A percentile compares a stretch with the other conserved stretches of the same genome.
These are phyloP conservation scores for Heterocephalus glaber DNA, from an alignment of 2,113 vertebrate species.

Conservation along the genomic window DNA sequence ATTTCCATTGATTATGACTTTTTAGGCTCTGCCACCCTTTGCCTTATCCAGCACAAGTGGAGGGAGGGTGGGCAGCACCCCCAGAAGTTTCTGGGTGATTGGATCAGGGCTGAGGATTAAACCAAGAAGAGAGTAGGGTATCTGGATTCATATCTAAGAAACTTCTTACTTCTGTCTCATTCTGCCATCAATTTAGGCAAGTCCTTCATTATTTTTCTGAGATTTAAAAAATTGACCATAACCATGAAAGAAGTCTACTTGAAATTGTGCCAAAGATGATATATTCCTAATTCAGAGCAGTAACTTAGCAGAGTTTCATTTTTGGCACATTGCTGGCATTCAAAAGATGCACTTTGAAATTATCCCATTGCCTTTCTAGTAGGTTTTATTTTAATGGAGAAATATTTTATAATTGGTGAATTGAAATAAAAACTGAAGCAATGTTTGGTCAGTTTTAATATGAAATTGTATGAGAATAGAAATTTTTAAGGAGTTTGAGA, in stretches of 20 bases:
- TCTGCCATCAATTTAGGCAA: background rate
- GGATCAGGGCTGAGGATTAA: background rate
- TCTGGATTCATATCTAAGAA: background rate
- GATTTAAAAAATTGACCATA: background rate
- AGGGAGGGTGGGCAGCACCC: accelerated
- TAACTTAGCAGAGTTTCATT: background rate
- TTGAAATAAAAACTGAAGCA: background rate
- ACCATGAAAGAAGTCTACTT: background rate
- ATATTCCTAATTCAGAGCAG: background rate
- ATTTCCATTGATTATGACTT: background rate
- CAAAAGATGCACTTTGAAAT: background rate
- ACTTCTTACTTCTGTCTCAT: background rate
- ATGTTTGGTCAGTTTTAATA: background rate
- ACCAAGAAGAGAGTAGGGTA: background rate
- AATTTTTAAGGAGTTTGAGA: background rate
- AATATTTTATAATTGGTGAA: background rate
- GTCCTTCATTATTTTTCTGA: background rate
- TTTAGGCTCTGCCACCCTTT: background rate
- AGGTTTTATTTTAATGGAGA: background rate
- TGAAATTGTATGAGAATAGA: background rate
- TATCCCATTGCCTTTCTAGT: background rate
- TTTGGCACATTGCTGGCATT: background rate
- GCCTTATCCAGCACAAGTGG: background rate
- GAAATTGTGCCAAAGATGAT: background rate
- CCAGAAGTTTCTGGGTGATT: background rate